Evolutionary conservation across 1,140 invertebrate species (phyloP).

Genomic region (Notospermus geniculatus): DNA sequence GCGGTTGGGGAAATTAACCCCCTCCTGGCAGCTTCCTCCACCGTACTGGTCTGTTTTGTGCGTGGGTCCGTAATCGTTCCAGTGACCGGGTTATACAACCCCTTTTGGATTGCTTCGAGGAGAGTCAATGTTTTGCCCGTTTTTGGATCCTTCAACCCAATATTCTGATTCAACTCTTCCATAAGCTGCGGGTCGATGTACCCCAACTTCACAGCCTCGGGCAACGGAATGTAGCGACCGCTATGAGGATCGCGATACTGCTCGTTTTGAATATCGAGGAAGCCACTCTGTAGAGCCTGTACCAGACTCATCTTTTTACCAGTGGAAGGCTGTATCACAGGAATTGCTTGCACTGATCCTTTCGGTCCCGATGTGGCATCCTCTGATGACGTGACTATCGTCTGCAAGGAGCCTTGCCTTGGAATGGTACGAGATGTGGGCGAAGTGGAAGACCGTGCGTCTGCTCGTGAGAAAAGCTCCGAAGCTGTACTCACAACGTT

Average conservation of each 20-base stretch:
- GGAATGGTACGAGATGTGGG: not conserved
- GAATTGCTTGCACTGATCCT: too few species aligned
- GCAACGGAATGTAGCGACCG: slow-evolving; percentile 35
- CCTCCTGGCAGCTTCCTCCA: not conserved
- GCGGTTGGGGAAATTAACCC: slow-evolving; percentile 28
- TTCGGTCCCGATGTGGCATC: too few species aligned
- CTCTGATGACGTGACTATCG: not conserved
- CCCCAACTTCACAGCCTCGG: slow-evolving; percentile 58
- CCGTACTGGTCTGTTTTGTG: not conserved
- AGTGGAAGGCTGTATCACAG: not conserved
- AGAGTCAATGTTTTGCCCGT: slow-evolving; percentile 35
- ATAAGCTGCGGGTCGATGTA: slow-evolving; percentile 52
- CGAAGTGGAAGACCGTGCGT: slow-evolving; percentile 1
- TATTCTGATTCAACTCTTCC: slow-evolving; percentile 39
- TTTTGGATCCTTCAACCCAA: slow-evolving; percentile 40
- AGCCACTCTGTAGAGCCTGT: slow-evolving; percentile 3
- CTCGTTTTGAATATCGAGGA: slow-evolving; percentile 4
- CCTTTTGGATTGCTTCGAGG: slow-evolving; percentile 49
- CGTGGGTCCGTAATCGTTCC: slow-evolving; percentile 34
- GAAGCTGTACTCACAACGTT: not conserved
- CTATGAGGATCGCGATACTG: slow-evolving; percentile 1
- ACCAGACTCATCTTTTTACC: slow-evolving; percentile 4
- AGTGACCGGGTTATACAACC: slow-evolving; percentile 49
- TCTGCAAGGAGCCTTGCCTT: not conserved
- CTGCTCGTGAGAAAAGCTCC: not conserved